Conservation (phyloP, 2,888 invertebrate genomes). For the Papilio protenor region DNA sequence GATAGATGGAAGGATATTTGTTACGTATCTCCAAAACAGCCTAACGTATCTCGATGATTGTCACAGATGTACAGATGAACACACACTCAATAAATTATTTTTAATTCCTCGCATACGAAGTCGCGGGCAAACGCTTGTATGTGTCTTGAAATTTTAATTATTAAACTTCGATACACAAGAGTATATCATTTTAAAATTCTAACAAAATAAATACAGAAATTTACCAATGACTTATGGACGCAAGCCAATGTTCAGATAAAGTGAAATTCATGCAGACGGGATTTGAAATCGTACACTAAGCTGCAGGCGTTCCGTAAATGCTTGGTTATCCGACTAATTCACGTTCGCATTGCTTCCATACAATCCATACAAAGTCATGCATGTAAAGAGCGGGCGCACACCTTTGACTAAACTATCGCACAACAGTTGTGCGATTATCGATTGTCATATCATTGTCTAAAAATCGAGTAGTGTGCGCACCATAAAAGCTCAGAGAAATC, state of each 20-base stretch:
- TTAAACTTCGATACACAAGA: neutral
- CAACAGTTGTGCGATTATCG: too few relatives aligned
- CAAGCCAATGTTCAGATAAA: conserved; percentile 36
- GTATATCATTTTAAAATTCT: neutral
- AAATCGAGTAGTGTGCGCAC: too few relatives aligned
- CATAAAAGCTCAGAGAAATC: too few relatives aligned
- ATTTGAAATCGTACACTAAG: conserved; percentile 33
- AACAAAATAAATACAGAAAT: conserved; percentile 5
- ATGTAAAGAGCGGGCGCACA: neutral
- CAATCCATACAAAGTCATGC: neutral
- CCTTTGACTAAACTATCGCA: too few relatives aligned
- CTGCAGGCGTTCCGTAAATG: conserved; percentile 27
- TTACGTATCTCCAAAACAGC: too few relatives aligned
- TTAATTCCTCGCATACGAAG: too few relatives aligned
- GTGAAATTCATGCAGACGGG: conserved; percentile 31
- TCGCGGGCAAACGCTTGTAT: neutral
- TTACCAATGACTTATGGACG: conserved; percentile 27
- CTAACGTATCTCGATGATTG: too few relatives aligned
- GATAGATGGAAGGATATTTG: too few relatives aligned
- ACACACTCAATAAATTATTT: too few relatives aligned
- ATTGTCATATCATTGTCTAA: too few relatives aligned
- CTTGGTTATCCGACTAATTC: conserved; percentile 36
- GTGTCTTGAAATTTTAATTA: neutral
- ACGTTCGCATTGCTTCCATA: conserved; percentile 6
- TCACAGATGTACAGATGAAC: too few relatives aligned